A percentile compares a stretch with the other conserved stretches of the same genome.
Evolutionary conservation across 53 echinoderm and acorn worm species (phyloP).

Genomic region (Holothuria leucospilota): DNA sequence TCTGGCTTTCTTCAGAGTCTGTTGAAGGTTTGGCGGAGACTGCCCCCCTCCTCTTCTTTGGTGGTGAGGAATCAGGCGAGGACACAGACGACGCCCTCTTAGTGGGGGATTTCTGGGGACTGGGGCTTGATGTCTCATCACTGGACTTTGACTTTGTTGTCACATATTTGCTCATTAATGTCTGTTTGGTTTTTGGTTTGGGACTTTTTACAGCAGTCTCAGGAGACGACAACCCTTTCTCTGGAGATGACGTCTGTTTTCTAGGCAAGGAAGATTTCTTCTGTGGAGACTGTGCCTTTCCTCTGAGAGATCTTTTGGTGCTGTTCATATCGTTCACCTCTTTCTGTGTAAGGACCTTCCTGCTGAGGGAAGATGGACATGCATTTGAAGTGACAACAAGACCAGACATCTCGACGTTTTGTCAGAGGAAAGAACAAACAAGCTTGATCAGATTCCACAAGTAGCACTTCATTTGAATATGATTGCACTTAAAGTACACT

Average conservation of each 20-base stretch:
- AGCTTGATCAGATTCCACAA: too few relatives aligned
- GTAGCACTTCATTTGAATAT: too few relatives aligned
- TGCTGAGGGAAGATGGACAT: neutral
- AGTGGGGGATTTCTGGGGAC: constrained; percentile 40
- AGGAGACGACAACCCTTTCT: neutral
- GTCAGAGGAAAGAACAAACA: too few relatives aligned
- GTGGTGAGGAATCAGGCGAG: neutral
- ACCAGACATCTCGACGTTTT: too few relatives aligned
- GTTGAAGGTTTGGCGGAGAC: neutral
- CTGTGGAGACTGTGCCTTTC: neutral
- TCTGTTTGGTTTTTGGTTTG: constrained; percentile 20
- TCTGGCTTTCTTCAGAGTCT: neutral
- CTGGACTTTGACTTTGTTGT: neutral
- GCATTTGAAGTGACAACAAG: too few relatives aligned
- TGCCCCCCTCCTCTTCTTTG: constrained; percentile 27
- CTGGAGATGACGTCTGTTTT: constrained; percentile 5
- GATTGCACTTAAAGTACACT: too few relatives aligned
- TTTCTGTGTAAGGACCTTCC: constrained; percentile 19
- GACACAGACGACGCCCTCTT: constrained; percentile 18
- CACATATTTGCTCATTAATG: constrained; percentile 14
- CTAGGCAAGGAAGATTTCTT: neutral
- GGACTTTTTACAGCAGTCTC: neutral
- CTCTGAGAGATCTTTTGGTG: constrained; percentile 20
- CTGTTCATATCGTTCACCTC: constrained; percentile 6
- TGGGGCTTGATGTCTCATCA: neutral